These are phyloP conservation scores for Drosophila eugracilis DNA, from an alignment of 1,140 invertebrate genomes.

Conservation along the genomic window DNA sequence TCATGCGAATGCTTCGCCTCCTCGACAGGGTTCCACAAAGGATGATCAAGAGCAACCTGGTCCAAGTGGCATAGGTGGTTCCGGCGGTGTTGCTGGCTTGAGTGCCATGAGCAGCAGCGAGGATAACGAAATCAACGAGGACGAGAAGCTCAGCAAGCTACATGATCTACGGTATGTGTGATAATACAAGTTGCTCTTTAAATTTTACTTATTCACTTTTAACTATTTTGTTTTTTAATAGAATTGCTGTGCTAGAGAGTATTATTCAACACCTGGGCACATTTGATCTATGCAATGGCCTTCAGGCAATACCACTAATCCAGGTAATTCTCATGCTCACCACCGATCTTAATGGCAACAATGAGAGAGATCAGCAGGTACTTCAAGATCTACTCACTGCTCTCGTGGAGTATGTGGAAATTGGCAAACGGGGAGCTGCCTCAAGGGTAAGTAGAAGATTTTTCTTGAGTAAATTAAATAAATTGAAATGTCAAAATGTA, in stretches of 20 bases:
- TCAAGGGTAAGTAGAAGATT: constrained; percentile 49
- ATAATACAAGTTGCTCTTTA: no score
- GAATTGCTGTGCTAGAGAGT: constrained; percentile 78
- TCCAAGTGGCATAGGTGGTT: constrained; percentile 62
- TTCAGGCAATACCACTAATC: constrained; percentile 95
- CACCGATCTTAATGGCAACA: constrained; percentile 93
- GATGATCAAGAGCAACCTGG: constrained; percentile 59
- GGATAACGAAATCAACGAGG: constrained; percentile 85
- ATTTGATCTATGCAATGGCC: constrained; percentile 87
- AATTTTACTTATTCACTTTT: neutral
- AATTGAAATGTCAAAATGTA: neutral
- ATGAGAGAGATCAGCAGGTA: constrained; percentile 91
- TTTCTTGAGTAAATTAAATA: neutral
- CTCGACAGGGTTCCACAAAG: constrained; percentile 63
- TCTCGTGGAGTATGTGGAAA: constrained; percentile 92
- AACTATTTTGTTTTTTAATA: constrained; percentile 1
- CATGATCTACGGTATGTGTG: constrained; percentile 87
- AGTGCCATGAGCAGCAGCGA: constrained; percentile 76
- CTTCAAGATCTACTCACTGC: constrained; percentile 91
- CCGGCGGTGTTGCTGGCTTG: constrained; percentile 29
- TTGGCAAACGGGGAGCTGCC: constrained; percentile 86
- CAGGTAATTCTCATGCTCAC: constrained; percentile 96
- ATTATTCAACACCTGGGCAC: constrained; percentile 76
- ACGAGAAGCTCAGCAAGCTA: constrained; percentile 86
- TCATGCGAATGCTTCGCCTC: constrained; percentile 75